Conservation (phyloP, 2,888 invertebrate genomes). For the Hypena proboscidalis region DNA sequence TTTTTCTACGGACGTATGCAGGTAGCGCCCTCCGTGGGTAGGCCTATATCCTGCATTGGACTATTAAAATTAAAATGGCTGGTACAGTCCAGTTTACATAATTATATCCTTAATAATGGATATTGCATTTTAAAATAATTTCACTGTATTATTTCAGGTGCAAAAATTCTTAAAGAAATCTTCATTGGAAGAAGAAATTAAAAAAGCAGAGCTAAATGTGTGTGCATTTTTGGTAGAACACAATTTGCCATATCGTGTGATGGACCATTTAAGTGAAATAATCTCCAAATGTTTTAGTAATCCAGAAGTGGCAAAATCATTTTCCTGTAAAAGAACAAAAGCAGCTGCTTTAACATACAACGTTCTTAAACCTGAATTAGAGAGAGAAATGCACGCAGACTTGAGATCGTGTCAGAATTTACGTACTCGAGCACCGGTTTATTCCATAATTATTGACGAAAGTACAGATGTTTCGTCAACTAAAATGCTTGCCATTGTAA, state of each 20-base stretch:
- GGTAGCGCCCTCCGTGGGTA: too few relatives aligned
- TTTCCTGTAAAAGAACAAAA: slow-evolving; percentile 18
- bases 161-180: too few relatives aligned
- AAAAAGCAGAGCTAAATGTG: slow-evolving; percentile 2
- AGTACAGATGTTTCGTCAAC: slow-evolving; percentile 17
- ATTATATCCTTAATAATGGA: too few relatives aligned
- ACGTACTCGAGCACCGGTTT: slow-evolving; percentile 10
- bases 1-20: too few relatives aligned
- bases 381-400: slow-evolving; percentile 21
- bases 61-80: too few relatives aligned
- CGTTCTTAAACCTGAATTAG: slow-evolving; percentile 17
- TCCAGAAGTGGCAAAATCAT: slow-evolving; percentile 8
- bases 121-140: too few relatives aligned
- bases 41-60: too few relatives aligned
- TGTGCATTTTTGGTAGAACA: slow-evolving; percentile 13
- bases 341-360: slow-evolving; percentile 24
- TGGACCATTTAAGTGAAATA: slow-evolving; percentile 17
- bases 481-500: slow-evolving; percentile 13
- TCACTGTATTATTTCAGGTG: too few relatives aligned
- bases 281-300: slow-evolving; percentile 11
- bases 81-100: too few relatives aligned
- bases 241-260: slow-evolving; percentile 11
- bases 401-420: slow-evolving; percentile 18
- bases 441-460: slow-evolving; percentile 19
- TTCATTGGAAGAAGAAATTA: background rate